A percentile compares a stretch with the other conserved stretches of the same genome.
phyloP scores from a whole-genome alignment of 2,797 vertebrate species.

The Spinus pinus region DNA sequence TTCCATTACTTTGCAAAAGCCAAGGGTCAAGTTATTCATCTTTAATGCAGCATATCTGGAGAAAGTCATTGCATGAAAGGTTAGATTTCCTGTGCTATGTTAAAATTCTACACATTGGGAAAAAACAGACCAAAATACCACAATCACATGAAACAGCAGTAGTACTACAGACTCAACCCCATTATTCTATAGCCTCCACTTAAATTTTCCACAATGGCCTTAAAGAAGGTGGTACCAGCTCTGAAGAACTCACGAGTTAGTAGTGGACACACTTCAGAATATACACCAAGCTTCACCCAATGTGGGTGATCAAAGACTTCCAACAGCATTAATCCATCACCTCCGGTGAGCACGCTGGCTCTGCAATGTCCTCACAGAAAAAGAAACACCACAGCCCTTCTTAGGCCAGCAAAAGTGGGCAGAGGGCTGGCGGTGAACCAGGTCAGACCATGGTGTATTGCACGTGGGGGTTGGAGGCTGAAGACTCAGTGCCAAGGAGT shows the following conservation, averaged over 20 bases:
- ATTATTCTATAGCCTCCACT: conserved; percentile 1
- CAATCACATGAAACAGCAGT: not conserved
- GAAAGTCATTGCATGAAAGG: not conserved
- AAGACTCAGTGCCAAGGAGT: too few relatives aligned
- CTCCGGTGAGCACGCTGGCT: not conserved
- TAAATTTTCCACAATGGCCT: not conserved
- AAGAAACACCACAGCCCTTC: not conserved
- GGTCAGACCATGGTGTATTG: not conserved
- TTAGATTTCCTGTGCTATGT: not conserved
- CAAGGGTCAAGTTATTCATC: not conserved
- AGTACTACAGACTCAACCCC: conserved; percentile 29
- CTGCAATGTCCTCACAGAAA: not conserved
- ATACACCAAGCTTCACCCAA: conserved; percentile 58
- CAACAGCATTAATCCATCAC: not conserved
- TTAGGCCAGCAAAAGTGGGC: not conserved
- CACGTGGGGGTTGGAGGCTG: too few relatives aligned
- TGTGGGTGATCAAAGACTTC: conserved; percentile 62
- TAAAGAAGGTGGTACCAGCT: conserved; percentile 5
- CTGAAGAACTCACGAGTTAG: conserved; percentile 14
- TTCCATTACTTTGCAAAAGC: not conserved
- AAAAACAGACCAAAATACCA: not conserved
- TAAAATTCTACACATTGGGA: not conserved
- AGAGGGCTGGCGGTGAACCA: not conserved
- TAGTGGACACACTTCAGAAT: conserved; percentile 23
- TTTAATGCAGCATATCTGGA: not conserved